phyloP scores from a whole-genome alignment of 2,888 invertebrate genomes.

The Ormyrus thymus region DNA sequence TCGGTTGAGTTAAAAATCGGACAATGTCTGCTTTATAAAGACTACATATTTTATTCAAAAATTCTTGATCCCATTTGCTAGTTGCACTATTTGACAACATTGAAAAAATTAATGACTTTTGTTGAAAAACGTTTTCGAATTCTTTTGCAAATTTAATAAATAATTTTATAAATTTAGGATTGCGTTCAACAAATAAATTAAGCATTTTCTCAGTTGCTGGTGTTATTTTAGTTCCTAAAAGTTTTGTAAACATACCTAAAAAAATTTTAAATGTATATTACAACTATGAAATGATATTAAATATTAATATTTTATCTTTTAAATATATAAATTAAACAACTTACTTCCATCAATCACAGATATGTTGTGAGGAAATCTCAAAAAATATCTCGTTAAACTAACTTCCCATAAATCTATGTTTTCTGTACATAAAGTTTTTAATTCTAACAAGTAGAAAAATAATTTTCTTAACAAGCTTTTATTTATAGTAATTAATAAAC shows the following conservation, averaged over 20 bases:
- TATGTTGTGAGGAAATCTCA: slow-evolving; percentile 79
- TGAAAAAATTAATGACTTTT: slow-evolving; percentile 81
- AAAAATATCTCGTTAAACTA: slow-evolving; percentile 78
- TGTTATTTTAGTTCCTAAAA: slow-evolving; percentile 60
- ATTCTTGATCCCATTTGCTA: slow-evolving; percentile 74
- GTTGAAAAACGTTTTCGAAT: slow-evolving; percentile 75
- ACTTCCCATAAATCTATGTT: slow-evolving; percentile 77
- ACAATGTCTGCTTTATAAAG: slow-evolving; percentile 80
- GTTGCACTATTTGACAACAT: slow-evolving; percentile 76
- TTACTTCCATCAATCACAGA: slow-evolving; percentile 76
- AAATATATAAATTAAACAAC: slow-evolving; percentile 26
- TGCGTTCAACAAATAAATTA: slow-evolving; percentile 78
- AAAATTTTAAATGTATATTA: slow-evolving; percentile 44
- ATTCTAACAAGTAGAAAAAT: slow-evolving; percentile 57
- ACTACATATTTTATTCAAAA: slow-evolving; percentile 78
- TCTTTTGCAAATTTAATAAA: slow-evolving; percentile 76
- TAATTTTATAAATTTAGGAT: slow-evolving; percentile 75
- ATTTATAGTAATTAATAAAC: slow-evolving; percentile 54
- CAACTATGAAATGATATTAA: slow-evolving; percentile 15
- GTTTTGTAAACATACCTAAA: slow-evolving; percentile 61
- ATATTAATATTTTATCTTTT: not conserved
- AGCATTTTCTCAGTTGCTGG: slow-evolving; percentile 77
- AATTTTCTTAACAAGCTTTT: slow-evolving; percentile 61
- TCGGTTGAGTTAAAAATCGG: slow-evolving; percentile 73
- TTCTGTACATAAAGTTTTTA: slow-evolving; percentile 58